A percentile compares a stretch with the other conserved stretches of the same genome.
These are phyloP conservation scores for Chrysaora quinquecirrha DNA, from an alignment of 30 jellyfish, hydroid and myxozoan genomes.

Conservation along the genomic window DNA sequence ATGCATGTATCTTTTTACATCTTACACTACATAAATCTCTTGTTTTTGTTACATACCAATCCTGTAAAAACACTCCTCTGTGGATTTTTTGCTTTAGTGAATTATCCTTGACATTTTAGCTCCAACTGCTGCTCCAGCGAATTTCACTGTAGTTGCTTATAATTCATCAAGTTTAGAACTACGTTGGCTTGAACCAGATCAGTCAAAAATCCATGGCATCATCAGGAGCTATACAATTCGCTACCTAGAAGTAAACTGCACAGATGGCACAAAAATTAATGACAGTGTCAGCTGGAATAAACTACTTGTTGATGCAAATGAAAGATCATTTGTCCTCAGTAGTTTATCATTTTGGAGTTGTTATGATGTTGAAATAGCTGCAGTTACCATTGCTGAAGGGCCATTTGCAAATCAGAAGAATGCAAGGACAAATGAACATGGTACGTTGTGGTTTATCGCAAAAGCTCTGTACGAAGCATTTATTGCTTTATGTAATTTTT, in stretches of 20 bases:
- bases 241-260: conserved; percentile 16
- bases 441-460: too few relatives aligned
- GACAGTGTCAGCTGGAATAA: background rate
- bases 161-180: conserved; percentile 7
- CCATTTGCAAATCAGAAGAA: background rate
- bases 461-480: too few relatives aligned
- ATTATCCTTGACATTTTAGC: too few relatives aligned
- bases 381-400: conserved; percentile 49
- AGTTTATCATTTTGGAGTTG: conserved; percentile 31
- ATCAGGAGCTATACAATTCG: background rate
- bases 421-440: conserved; percentile 20
- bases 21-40: too few relatives aligned
- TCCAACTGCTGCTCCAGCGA: conserved; percentile 34
- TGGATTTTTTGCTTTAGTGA: too few relatives aligned
- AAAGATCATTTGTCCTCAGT: background rate
- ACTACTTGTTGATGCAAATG: background rate
- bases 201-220: conserved; percentile 20
- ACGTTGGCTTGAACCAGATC: conserved; percentile 7
- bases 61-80: too few relatives aligned
- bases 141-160: background rate
- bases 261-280: background rate
- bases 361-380: conserved; percentile 17
- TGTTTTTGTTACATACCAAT: too few relatives aligned
- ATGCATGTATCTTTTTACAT: too few relatives aligned
- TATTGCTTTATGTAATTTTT: too few relatives aligned